Base-by-base conservation (phyloP, 2,113 vertebrate genomes). In the Pollimyrus isidori region DNA sequence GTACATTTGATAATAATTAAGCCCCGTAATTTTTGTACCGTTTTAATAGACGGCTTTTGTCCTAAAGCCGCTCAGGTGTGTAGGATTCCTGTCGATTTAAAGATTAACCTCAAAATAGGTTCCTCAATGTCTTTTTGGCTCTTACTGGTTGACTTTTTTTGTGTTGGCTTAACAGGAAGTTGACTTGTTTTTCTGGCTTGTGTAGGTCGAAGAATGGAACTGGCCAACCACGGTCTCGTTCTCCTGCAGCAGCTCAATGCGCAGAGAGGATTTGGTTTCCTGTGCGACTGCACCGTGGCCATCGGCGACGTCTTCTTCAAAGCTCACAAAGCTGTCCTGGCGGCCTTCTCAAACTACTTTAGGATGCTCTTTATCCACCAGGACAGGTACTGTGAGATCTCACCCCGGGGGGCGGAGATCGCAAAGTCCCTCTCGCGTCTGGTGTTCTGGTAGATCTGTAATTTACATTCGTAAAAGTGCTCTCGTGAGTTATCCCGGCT, bases 261-360 rank as follows among this genome's bases (percentile, higher is more conserved):
- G 93, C 97, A 97, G 94, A 95, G 97, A 85, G 97, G 97, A 92
- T 97, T 97, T 52, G 97, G 97, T 90, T 97, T 97, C 94, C 95
- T 97, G 93, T 97, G 97, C 95, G 97, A 97, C 95, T 97, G 97
- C 95, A 97, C 97, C 35, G 97, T 97, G 93, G 96, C 97, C 90
- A 97, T 97, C 91, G 97, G 97, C 83, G 97, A 97, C 95, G 96
- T 97, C 91, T 97, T 97, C 95, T 97, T 97, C 94, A 97, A 97
- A 94, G 97, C 97, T 89, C 97, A 97, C 93, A 97, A 97, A 93
- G 97, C 97, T 1, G 97, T 97, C 92, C 97, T 97, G 89, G 97
- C 97, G 87, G 96, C 97, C 90, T 97, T 97, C 94, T 97, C 97
- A 91, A 97, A 97, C 95, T 97, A 97, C 94, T 97, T 97, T 94